Evolutionary conservation across 2,888 invertebrate species (phyloP).

Genomic region (Drosophila kanekoi): DNA sequence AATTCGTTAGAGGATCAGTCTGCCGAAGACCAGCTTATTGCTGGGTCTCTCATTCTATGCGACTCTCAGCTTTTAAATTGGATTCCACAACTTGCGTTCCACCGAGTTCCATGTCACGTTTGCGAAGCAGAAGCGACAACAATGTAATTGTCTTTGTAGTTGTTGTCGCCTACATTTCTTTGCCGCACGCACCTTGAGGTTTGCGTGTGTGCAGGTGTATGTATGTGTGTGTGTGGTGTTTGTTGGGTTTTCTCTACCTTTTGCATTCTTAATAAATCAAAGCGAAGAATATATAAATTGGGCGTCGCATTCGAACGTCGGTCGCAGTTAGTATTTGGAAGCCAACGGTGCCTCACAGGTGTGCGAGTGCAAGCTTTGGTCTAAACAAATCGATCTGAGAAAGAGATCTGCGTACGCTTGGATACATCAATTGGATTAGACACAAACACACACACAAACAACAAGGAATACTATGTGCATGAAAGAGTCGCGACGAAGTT

Average conservation of each 20-base stretch:
- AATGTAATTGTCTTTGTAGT: slow-evolving; percentile 37
- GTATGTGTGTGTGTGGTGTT: slow-evolving; percentile 27
- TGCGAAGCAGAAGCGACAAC: slow-evolving; percentile 47
- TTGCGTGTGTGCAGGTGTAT: slow-evolving; percentile 4
- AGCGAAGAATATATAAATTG: slow-evolving; percentile 86
- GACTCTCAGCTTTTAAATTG: slow-evolving; percentile 26
- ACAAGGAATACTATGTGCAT: slow-evolving; percentile 72
- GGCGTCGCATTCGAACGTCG: slow-evolving; percentile 82
- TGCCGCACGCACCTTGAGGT: slow-evolving; percentile 60
- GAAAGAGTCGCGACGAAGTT: slow-evolving; percentile 2
- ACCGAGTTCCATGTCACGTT: slow-evolving; percentile 59
- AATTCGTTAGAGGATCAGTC: slow-evolving; percentile 5
- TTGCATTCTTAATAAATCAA: slow-evolving; percentile 86
- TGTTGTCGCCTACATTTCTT: slow-evolving; percentile 68
- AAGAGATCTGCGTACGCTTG: slow-evolving; percentile 25
- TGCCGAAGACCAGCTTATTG: background rate
- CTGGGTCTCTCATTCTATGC: background rate
- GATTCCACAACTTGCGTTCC: slow-evolving; percentile 53
- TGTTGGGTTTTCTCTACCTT: slow-evolving; percentile 80
- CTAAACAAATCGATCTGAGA: slow-evolving; percentile 33
- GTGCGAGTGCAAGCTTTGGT: slow-evolving; percentile 85
- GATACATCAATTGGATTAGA: slow-evolving; percentile 45
- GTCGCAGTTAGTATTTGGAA: slow-evolving; percentile 85
- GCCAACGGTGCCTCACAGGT: slow-evolving; percentile 85
- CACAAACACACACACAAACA: slow-evolving; percentile 21